Conservation (phyloP, 1,140 invertebrate genomes). For the Aphidius ervi region DNA sequence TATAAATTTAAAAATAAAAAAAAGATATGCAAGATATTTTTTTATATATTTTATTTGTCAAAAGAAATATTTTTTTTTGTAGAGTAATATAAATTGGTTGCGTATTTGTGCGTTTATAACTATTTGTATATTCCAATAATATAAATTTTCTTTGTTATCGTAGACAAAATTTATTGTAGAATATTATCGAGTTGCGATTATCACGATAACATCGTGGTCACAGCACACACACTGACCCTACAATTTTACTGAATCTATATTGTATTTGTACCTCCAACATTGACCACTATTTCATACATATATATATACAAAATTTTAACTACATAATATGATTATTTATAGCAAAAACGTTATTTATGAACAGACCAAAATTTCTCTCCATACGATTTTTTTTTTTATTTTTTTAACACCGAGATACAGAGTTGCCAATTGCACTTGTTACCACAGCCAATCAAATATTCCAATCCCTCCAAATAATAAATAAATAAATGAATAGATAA, state of each 20-base stretch:
- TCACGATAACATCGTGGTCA: conserved; percentile 38
- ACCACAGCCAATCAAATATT: too few species aligned
- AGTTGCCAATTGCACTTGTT: too few species aligned
- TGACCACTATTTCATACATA: background rate
- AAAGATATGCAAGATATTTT: too few species aligned
- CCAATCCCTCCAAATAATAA: too few species aligned
- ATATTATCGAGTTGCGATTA: conserved; percentile 43
- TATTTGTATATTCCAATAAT: conserved; percentile 31
- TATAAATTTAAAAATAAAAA: too few species aligned
- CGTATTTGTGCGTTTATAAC: conserved; percentile 6
- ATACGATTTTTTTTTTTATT: background rate
- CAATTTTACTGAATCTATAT: conserved; percentile 18
- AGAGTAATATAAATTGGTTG: conserved; percentile 6
- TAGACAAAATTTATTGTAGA: conserved; percentile 36
- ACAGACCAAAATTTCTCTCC: background rate
- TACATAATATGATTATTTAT: conserved; percentile 38
- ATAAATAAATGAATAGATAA: too few species aligned
- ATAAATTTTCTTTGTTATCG: conserved; percentile 43
- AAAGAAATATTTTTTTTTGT: conserved; percentile 17
- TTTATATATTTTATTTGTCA: conserved; percentile 9
- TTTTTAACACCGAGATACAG: too few species aligned
- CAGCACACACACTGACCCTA: conserved; percentile 26
- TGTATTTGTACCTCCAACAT: background rate
- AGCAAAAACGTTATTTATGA: conserved; percentile 36
- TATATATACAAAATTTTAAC: background rate